phyloP scores from a whole-genome alignment of 2,113 vertebrate species.

The Apodemus speciosus region DNA sequence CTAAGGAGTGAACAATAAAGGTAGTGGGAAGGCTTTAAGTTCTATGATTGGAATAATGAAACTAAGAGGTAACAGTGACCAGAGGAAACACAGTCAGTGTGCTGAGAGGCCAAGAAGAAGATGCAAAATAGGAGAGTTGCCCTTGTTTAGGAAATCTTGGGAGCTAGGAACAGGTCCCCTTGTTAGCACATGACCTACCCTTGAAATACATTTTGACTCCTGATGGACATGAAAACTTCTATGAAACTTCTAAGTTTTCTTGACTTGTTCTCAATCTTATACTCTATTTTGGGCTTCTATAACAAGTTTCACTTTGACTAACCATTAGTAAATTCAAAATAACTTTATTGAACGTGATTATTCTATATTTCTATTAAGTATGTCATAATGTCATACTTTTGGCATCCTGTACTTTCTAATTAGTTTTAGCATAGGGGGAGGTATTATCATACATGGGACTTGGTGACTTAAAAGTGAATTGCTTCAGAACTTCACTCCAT shows the following conservation, averaged over 20 bases:
- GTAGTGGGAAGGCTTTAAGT: not conserved
- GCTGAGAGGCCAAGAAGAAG: not conserved
- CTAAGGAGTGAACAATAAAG: not conserved
- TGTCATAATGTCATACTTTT: not conserved
- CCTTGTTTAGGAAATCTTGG: not conserved
- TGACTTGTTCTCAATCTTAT: constrained; percentile 1
- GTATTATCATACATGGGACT: not conserved
- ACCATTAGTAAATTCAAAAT: constrained; percentile 25
- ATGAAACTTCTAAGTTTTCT: not conserved
- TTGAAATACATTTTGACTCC: constrained; percentile 7
- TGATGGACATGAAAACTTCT: not conserved
- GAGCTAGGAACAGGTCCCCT: not conserved
- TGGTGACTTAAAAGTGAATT: not conserved
- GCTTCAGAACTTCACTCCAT: not conserved
- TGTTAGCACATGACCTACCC: not conserved
- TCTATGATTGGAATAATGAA: not conserved
- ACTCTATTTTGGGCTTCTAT: not conserved
- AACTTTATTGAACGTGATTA: not conserved
- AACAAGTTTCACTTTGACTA: not conserved
- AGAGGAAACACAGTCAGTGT: no score
- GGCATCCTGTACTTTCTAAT: not conserved
- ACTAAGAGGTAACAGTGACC: not conserved
- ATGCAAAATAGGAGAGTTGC: not conserved
- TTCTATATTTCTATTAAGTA: not conserved
- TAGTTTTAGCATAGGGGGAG: not conserved